Evolutionary conservation across 2,113 vertebrate species (phyloP).

Genomic region (Melanerpes formicivorus): DNA sequence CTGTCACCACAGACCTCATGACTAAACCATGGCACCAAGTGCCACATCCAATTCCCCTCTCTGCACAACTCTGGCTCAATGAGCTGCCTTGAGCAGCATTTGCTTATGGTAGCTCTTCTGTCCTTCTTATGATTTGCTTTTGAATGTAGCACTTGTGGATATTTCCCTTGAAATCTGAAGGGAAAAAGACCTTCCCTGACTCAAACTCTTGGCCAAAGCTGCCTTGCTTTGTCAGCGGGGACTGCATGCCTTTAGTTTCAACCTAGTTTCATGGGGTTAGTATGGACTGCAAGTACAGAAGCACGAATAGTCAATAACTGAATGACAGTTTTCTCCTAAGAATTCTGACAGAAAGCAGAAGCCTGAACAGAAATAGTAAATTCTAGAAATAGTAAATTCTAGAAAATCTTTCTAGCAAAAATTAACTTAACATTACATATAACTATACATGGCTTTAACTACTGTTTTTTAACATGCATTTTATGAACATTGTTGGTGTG

Average conservation of each 20-base stretch:
- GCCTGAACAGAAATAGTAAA: background rate
- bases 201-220: background rate
- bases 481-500: background rate
- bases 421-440: background rate
- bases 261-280: accelerated
- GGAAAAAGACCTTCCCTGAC: background rate
- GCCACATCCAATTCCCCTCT: too few species aligned
- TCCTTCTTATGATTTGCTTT: background rate
- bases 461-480: background rate
- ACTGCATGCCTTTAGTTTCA: background rate
- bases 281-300: background rate
- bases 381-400: background rate
- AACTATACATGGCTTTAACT: background rate
- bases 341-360: background rate
- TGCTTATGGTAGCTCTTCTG: background rate
- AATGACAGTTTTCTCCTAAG: background rate
- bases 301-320: background rate
- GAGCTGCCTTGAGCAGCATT: background rate
- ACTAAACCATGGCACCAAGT: too few species aligned
- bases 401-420: background rate
- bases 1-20: too few species aligned
- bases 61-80: background rate
- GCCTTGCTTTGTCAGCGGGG: background rate
- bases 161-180: background rate
- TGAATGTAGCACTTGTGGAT: background rate